Base-by-base conservation (phyloP, 1,140 invertebrate genomes). In the Stenopsyche tienmushanensis region DNA sequence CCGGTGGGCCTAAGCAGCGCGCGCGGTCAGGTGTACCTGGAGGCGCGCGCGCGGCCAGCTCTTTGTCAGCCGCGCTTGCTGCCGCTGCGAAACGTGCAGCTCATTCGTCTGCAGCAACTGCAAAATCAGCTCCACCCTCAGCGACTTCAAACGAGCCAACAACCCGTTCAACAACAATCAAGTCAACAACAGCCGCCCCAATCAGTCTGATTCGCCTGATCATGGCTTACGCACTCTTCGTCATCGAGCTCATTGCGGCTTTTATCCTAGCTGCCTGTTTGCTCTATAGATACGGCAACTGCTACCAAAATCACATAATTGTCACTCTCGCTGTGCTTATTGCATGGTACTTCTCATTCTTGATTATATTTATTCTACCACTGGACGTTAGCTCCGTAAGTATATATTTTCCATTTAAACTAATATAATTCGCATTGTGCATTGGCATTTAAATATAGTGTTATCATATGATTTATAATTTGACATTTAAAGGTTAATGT, bases 291-390 rank as follows among this genome's bases (percentile, higher is more conserved):
- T 99, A 99, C 87, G 95, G 96, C 50, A 96, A 99, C 79, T 92
- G 94, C 78, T 92, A 91, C 75, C 87, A 90, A 71, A 96, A 99
- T 76, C 92, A 97, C 77, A 85, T 94, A 66, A 81, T 97, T 67
- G 96, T 99, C 3, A 98, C 96, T 10, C 73, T 96, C 8, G 90
- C 94, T 29, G 96, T 98, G 24, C 84, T 99, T 42, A 88, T 96
- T 65, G 94, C 97, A 65, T 99, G 97, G 97, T 98, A 96, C 76
- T 99, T 99, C 80, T 98, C 97, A 15, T 92, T 99, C 77, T 84
- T 99, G 67, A 99, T 99, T 73, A 94, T 99, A 73, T 98, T 99
- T 75, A 90, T 98, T 52, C 85, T 99, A 62, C 97, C 97, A 3
- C 76, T 99, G 71, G 97, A 99, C 86, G 92, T 99, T 20, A 94